phyloP scores from a whole-genome alignment of 1,140 invertebrate genomes.

The Tribolium castaneum region DNA sequence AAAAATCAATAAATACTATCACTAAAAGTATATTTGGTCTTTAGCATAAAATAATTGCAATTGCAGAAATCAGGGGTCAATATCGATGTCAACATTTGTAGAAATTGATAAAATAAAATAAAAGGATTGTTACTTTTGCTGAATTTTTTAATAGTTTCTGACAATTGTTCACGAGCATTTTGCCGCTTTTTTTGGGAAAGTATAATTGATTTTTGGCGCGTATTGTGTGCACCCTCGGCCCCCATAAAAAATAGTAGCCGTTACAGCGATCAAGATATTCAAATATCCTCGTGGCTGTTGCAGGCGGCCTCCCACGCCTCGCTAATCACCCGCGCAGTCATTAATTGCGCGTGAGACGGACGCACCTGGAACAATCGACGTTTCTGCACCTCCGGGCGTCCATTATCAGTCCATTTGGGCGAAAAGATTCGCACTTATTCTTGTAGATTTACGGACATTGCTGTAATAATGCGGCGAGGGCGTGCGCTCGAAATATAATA shows the following conservation, averaged over 20 bases:
- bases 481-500: conserved; percentile 46
- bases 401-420: conserved; percentile 2
- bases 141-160: too few species aligned
- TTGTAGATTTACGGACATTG: neutral
- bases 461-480: neutral
- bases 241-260: conserved; percentile 12
- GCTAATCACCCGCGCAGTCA: conserved; percentile 17
- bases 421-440: neutral
- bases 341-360: conserved; percentile 42
- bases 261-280: conserved; percentile 22
- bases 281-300: conserved; percentile 7
- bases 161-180: too few species aligned
- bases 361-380: conserved; percentile 35
- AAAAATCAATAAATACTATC: too few species aligned
- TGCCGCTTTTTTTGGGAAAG: too few species aligned
- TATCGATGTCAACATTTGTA: too few species aligned
- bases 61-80: too few species aligned
- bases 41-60: too few species aligned
- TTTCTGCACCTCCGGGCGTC: conserved; percentile 4
- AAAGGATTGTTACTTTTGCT: too few species aligned
- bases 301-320: conserved; percentile 10
- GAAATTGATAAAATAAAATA: too few species aligned
- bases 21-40: too few species aligned
- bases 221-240: neutral
- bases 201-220: neutral